A percentile compares a stretch with the other conserved stretches of the same genome.
Evolutionary conservation across 2,113 vertebrate genomes (phyloP).

Genomic region (Pseudopodoces humilis): DNA sequence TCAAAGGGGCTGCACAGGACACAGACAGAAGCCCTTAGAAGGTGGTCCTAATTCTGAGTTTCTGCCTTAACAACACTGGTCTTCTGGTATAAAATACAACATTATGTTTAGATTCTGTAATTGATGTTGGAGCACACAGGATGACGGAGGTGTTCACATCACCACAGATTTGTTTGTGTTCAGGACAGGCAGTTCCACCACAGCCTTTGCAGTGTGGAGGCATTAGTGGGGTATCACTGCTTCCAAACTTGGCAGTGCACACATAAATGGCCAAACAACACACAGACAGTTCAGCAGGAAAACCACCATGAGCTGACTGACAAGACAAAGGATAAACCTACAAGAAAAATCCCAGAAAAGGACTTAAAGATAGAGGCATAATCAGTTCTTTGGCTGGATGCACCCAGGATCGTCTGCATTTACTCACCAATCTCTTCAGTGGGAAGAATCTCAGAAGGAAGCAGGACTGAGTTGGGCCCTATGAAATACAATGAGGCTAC

Average conservation of each 20-base stretch:
- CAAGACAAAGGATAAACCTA: constrained; percentile 34
- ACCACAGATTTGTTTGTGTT: not conserved
- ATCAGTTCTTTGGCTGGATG: not conserved
- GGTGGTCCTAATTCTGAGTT: not conserved
- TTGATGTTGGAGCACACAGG: not conserved
- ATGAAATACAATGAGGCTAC: not conserved
- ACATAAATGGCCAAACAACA: not conserved
- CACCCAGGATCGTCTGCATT: not conserved
- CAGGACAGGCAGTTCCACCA: not conserved
- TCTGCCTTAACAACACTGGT: not conserved
- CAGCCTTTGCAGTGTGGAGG: not conserved
- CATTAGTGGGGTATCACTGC: not conserved
- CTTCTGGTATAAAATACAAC: not conserved
- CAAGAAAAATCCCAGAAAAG: constrained; percentile 29
- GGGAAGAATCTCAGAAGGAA: not conserved
- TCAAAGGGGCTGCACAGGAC: not conserved
- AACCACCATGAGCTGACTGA: not conserved
- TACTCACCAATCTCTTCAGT: not conserved
- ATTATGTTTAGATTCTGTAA: not conserved
- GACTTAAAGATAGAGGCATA: not conserved
- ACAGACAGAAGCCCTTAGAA: not conserved
- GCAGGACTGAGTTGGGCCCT: not conserved
- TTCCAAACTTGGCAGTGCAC: not conserved
- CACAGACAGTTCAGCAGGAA: not conserved
- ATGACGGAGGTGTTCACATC: not conserved